Evolutionary conservation across 2,113 vertebrate genomes (phyloP), one percentile per base, ranked within the genome.

Genomic region (Melanocharis versteri): DNA sequence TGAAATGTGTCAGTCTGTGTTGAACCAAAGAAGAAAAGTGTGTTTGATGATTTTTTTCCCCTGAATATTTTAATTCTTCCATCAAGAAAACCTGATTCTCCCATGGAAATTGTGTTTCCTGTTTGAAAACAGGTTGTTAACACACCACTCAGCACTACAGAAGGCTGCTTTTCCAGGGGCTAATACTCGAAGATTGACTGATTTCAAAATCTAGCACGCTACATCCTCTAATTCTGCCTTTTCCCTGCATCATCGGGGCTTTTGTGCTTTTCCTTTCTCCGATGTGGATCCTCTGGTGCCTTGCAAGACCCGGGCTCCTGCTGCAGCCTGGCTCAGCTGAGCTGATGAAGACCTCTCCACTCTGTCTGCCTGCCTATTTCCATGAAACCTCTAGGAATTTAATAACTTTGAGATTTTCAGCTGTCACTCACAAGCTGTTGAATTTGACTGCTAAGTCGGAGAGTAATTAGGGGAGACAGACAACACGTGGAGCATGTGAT

Each of bases 381-480:
- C 66, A 22, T 39, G 68, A 90, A 93, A 89, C 72, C 79, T 80
- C 47, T 35, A 56, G 83, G 80, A 93, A 87, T 92, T 87, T 88
- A 90, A 84, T 90, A 90, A 78, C 64, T 50, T 57, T 6, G 89
- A 92, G 80, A 83, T 92, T 92, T 93, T 87, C 89, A 90, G 76
- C 93, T 93, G 95, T 87, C 93, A 89, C 51, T 97, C 94, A 93
- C 42, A n/a, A 0, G 2, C 79, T 70, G 64, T 73, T 70, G 76
- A 77, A 73, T 96, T 73, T 83, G 83, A 81, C 92, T 93, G 54
- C 60, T 83, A 90, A 78, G 51, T 51, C 2, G 12, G 64, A 80
- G 80, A 39, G 76, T 86, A 92, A 94, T 90, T 79, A 92, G 80
- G 51, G 60, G 81, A 95, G 90, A 62, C 71, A 94, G 90, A 69